These are phyloP conservation scores for Ectemnius lituratus DNA, from an alignment of 2,888 invertebrate species.

Conservation along the genomic window DNA sequence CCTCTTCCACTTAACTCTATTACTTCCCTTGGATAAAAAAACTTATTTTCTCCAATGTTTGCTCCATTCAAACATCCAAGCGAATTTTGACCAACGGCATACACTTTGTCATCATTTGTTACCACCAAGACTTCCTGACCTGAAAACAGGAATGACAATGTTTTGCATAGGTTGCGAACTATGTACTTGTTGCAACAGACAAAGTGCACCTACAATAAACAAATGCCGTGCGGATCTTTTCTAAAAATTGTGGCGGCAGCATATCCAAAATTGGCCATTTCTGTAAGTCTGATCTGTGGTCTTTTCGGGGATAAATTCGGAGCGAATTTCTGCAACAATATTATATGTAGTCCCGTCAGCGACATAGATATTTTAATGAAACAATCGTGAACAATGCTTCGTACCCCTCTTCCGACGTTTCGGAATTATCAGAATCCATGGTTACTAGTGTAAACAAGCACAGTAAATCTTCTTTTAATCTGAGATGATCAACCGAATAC, in stretches of 20 bases:
- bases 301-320: too few relatives aligned
- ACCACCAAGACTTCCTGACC: constrained; percentile 82
- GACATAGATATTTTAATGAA: too few relatives aligned
- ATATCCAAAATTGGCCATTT: constrained; percentile 62
- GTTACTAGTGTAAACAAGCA: too few relatives aligned
- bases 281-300: neutral
- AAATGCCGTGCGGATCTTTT: neutral
- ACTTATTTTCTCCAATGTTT: constrained; percentile 79
- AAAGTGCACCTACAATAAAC: neutral
- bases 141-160: constrained; percentile 54
- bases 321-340: too few relatives aligned
- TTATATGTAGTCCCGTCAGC: too few relatives aligned
- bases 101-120: constrained; percentile 81
- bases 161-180: neutral
- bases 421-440: too few relatives aligned
- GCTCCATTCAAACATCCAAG: constrained; percentile 79
- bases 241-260: constrained; percentile 55
- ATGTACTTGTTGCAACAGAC: neutral
- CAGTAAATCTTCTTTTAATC: too few relatives aligned
- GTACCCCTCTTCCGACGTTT: too few relatives aligned
- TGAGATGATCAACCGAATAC: too few relatives aligned
- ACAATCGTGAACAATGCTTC: too few relatives aligned
- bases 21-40: constrained; percentile 79
- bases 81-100: constrained; percentile 80
- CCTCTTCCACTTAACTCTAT: constrained; percentile 79